Evolutionary conservation across 53 echinoderm and acorn worm species (phyloP).

Genomic region (Patiria pectinifera): DNA sequence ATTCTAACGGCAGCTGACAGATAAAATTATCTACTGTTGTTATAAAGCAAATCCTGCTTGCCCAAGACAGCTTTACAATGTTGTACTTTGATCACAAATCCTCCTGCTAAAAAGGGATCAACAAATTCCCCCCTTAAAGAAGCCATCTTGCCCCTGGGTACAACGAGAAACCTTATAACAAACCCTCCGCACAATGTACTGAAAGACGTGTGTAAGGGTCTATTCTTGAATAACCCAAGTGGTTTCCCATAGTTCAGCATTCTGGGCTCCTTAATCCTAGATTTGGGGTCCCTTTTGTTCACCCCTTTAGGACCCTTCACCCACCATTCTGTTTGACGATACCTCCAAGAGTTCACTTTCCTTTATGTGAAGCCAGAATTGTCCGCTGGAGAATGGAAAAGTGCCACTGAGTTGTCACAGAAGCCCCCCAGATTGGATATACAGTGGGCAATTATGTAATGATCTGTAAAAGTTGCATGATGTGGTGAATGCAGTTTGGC

Average conservation of each 20-base stretch:
- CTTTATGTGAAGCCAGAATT: neutral
- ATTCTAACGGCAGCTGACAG: too few species aligned
- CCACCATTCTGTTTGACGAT: neutral
- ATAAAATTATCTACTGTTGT: too few species aligned
- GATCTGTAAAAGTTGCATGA: neutral
- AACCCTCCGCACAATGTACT: constrained; percentile 3
- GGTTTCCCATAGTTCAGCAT: neutral
- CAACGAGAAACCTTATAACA: constrained; percentile 23
- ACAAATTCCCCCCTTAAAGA: neutral
- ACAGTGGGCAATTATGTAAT: neutral
- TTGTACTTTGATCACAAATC: neutral
- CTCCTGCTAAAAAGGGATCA: neutral
- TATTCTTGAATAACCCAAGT: too few species aligned
- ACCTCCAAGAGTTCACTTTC: neutral
- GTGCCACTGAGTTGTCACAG: neutral
- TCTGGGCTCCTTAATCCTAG: neutral
- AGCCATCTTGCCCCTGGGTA: neutral
- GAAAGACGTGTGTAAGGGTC: neutral
- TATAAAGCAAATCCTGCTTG: neutral
- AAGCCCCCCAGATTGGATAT: neutral
- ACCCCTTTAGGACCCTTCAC: neutral
- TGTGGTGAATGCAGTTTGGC: neutral
- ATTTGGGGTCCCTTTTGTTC: neutral
- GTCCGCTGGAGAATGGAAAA: neutral
- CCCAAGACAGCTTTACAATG: neutral